These are phyloP conservation scores for Branchipolynoe longqiensis DNA, from an alignment of 2,888 invertebrate species.

Conservation along the genomic window DNA sequence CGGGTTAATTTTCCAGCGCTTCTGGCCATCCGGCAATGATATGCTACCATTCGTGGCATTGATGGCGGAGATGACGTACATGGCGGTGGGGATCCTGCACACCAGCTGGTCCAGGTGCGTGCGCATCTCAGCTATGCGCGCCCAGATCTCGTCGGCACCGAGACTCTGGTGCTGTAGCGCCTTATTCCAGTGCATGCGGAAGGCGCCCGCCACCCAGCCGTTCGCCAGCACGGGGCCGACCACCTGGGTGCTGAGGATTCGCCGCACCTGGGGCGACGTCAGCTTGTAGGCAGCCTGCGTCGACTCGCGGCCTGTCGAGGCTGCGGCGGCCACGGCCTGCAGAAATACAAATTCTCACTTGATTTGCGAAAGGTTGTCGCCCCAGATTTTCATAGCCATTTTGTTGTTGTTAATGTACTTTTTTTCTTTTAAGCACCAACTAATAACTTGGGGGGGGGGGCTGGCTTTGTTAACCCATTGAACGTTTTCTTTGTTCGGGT, in stretches of 20 bases:
- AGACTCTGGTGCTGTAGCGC: neutral
- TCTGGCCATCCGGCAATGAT: neutral
- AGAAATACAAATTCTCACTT: too few relatives aligned
- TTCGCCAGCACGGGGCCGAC: neutral
- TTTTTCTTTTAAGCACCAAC: too few relatives aligned
- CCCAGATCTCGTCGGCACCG: neutral
- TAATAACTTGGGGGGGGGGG: too few relatives aligned
- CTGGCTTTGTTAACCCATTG: too few relatives aligned
- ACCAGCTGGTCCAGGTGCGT: neutral
- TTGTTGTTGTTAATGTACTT: too few relatives aligned
- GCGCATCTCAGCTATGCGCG: neutral
- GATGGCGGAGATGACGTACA: conserved; percentile 28
- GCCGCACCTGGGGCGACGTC: neutral
- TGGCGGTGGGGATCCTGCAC: neutral
- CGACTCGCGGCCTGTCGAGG: too few relatives aligned
- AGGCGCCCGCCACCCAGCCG: neutral
- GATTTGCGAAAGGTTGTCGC: too few relatives aligned
- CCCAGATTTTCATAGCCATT: too few relatives aligned
- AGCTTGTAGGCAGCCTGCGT: conserved; percentile 8
- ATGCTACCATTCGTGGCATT: neutral
- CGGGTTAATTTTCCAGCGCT: neutral
- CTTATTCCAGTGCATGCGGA: conserved; percentile 41
- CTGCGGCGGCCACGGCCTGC: too few relatives aligned
- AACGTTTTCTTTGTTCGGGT: too few relatives aligned
- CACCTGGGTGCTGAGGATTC: neutral